Base-by-base conservation (phyloP, 2,888 invertebrate species). In the Spialia ferax region DNA sequence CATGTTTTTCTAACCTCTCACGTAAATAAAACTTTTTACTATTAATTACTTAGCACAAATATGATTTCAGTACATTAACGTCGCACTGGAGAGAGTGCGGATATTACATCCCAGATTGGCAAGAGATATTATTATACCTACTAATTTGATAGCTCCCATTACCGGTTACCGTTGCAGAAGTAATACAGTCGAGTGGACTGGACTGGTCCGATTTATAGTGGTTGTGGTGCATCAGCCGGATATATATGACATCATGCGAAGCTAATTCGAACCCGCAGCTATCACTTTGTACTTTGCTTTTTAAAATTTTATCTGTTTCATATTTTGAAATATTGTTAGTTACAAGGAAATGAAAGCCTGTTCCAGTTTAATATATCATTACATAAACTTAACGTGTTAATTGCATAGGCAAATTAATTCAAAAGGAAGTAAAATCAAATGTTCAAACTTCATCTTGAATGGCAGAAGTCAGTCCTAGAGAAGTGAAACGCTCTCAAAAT, bases 221-320 rank as follows among this genome's bases (percentile, higher is more conserved):
- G 79, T 81, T 83, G 82, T 50, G 18, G 50, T 79, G 78, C 84
- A 85, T 83, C 85, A 89, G 84, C 84, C 86, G 88, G 87, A 89
- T 87, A 82, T 87, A 82, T 85, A 83, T 89, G 90, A 89, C 87
- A 86, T 90, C 88, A 89, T 85, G 80, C 82, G 85, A 89, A 88
- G 87, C 85, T 89, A 89, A 90, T 89, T 85, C 80, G 79, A 84
- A 81, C 76, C 77, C 80, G 79, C 45, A 71, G 78, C 67, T 81
- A 59, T 50, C 50, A 50, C 50, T 50, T 18, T 11, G 18, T 50
- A 50, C 18, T 48, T 15, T 1, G 50, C 18, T 22, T 11, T 1
- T 45, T 18, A 45, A 45, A 18, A 18, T 45, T 45, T 45, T 18
- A 15, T 18, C 0, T 45, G 18, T 45, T 45, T 18, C 45, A 45